Evolutionary conservation across 2,888 invertebrate genomes (phyloP), one percentile per base, ranked within the genome.

Genomic region (Sphaeridia pumilis): DNA sequence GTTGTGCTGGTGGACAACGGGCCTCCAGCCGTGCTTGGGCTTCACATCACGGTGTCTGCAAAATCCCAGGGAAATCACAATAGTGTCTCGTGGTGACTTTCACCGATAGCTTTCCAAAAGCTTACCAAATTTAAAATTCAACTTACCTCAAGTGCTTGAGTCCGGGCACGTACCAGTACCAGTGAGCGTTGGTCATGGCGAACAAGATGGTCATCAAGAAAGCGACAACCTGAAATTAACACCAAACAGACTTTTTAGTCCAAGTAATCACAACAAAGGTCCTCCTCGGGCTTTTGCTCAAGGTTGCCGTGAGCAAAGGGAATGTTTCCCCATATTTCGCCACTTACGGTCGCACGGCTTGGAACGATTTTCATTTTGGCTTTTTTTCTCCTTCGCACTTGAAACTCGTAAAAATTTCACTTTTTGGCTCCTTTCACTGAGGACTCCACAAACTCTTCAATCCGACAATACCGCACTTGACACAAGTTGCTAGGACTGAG

Each of bases 101-200:
- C 7, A 38, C 12, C 20, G 5, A 38, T 7, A 38, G 5, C 38
- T 5, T 14, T 38, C 5, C 5, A 5, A 38, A 31, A 17, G 7
- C 17, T 38, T 12, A 38, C 38, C 20, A 20, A 17, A 38, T 5
- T 31, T n/a, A n/a, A 31, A 14, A 10, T 31, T 31, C 17, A 4
- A 35, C 48, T 56, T 49, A 58, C 58, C 47, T 55, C 1, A 46
- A 46, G 3, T 54, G 44, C 35, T 54, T 58, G 54, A 54, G 54
- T 14, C 57, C 42, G 20, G 59, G 59, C 12, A 60, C 50, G 52
- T 58, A 50, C 17, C 44, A 60, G 38, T 49, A 60, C 4, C 52
- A 49, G 17, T 46, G 44, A 1, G 57, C 56, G 7, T 57, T 52
- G 34, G 52, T 49, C 42, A 60, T 46, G 4, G 58, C 46, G 2